Evolutionary conservation across 2,888 invertebrate genomes (phyloP).

Genomic region (Serripes groenlandicus): DNA sequence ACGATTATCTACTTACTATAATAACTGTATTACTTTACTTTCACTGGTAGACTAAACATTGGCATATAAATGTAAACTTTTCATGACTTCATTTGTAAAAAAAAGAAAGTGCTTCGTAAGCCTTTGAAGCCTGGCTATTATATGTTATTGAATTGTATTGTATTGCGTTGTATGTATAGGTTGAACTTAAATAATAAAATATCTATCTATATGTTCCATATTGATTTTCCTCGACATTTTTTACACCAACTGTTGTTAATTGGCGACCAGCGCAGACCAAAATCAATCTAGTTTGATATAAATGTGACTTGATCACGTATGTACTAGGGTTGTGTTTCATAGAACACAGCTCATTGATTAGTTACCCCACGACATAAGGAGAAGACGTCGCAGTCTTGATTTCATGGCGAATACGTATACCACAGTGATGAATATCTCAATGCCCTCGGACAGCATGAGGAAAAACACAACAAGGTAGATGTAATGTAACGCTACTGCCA

Average conservation of each 20-base stretch:
- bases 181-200: too few species aligned
- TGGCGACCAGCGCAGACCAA: too few species aligned
- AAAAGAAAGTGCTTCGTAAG: too few species aligned
- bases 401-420: constrained; percentile 32
- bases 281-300: background rate
- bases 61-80: too few species aligned
- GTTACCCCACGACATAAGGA: constrained; percentile 36
- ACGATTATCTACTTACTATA: too few species aligned
- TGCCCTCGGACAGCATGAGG: constrained; percentile 27
- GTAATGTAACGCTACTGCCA: constrained; percentile 3
- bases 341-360: background rate
- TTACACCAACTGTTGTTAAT: too few species aligned
- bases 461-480: constrained; percentile 7
- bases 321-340: constrained; percentile 4
- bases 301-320: background rate
- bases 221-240: constrained; percentile 32
- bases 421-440: constrained; percentile 33
- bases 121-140: too few species aligned
- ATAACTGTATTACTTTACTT: too few species aligned
- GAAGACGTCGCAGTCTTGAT: constrained; percentile 31
- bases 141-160: too few species aligned
- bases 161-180: too few species aligned
- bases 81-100: too few species aligned
- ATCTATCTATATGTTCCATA: constrained; percentile 27
- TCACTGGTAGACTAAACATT: too few species aligned